These are phyloP conservation scores for Diorhabda carinulata DNA, from an alignment of 1,140 invertebrate species.

Conservation along the genomic window DNA sequence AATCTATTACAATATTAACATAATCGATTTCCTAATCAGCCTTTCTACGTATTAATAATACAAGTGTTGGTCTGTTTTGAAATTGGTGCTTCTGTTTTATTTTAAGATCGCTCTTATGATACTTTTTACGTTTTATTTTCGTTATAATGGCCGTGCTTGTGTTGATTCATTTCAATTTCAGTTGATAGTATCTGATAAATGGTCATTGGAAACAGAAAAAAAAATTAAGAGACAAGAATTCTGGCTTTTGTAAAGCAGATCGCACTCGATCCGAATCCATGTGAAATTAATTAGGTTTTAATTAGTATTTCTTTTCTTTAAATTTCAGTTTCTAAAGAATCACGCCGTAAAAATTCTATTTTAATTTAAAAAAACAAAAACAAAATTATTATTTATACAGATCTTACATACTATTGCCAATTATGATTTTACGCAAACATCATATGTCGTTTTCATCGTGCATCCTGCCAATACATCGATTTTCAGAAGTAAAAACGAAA, in stretches of 20 bases:
- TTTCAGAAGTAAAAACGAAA: too few relatives aligned
- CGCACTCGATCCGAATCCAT: background rate
- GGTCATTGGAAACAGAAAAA: background rate
- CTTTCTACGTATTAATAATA: background rate
- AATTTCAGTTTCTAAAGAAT: too few relatives aligned
- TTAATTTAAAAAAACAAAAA: too few relatives aligned
- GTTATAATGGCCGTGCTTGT: conserved; percentile 2
- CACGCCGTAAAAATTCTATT: too few relatives aligned
- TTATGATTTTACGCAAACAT: too few relatives aligned
- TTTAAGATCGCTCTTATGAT: conserved; percentile 2
- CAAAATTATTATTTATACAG: too few relatives aligned
- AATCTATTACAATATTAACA: background rate
- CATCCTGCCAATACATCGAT: too few relatives aligned
- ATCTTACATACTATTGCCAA: too few relatives aligned
- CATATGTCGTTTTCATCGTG: too few relatives aligned
- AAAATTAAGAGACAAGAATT: background rate
- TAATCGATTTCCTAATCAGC: background rate
- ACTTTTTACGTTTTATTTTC: conserved; percentile 1
- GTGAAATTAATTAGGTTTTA: background rate
- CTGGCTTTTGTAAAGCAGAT: background rate
- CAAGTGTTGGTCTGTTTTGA: background rate
- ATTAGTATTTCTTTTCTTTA: background rate
- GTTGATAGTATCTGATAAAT: background rate
- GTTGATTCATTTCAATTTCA: conserved; percentile 2
- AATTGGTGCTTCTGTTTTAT: conserved; percentile 1